Percentiles rank a stretch among this genome's conserved stretches.
Conservation (phyloP, 2,888 invertebrate genomes). For the Miltochrista miniata region DNA sequence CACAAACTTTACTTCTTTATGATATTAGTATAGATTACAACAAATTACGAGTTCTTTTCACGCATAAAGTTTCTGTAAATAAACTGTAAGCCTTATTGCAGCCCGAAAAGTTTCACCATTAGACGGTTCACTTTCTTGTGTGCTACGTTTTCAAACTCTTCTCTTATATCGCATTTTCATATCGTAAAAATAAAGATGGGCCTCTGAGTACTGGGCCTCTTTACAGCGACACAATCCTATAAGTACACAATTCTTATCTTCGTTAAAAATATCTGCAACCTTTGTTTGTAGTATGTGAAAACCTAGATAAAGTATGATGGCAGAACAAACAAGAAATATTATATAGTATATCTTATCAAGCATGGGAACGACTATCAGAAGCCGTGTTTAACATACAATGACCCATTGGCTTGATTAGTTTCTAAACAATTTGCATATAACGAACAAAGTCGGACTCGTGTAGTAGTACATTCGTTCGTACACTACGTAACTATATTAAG, state of each 20-base stretch:
- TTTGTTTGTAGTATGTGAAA: conserved; percentile 26
- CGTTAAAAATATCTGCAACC: conserved; percentile 14
- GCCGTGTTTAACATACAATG: conserved; percentile 57
- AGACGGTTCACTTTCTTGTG: no score
- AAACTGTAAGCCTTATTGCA: no score
- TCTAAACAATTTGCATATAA: conserved; percentile 48
- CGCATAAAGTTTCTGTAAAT: no score
- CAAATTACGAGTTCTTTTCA: no score
- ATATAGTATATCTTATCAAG: conserved; percentile 52
- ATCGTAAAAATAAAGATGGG: no score
- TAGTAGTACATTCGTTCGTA: not conserved
- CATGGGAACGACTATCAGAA: conserved; percentile 52
- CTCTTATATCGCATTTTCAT: no score
- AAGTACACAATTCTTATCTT: conserved; percentile 7
- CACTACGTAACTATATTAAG: conserved; percentile 6
- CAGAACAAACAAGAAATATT: conserved; percentile 26
- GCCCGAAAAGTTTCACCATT: no score
- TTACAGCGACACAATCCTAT: not conserved
- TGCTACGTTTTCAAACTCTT: no score
- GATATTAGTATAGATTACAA: no score
- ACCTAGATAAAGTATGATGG: conserved; percentile 13
- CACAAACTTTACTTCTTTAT: no score
- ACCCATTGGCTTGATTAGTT: conserved; percentile 51
- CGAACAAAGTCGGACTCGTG: conserved; percentile 9
- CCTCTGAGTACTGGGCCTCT: not conserved